Conservation (phyloP, 2,797 vertebrate genomes). For the Remorina albescens region DNA sequence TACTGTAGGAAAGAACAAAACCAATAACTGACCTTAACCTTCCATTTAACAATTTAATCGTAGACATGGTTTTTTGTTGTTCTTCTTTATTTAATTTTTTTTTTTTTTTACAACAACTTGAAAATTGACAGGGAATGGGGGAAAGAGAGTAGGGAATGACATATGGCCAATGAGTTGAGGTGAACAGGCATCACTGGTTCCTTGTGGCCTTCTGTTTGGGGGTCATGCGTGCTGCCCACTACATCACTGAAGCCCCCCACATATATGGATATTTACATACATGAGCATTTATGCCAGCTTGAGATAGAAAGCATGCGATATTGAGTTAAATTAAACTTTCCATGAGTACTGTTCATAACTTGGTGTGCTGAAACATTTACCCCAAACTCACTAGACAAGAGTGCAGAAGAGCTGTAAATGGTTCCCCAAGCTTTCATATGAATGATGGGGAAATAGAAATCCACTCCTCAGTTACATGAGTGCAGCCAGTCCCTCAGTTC, state of each 20-base stretch:
- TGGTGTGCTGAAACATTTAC: constrained; percentile 36
- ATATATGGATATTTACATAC: constrained; percentile 77
- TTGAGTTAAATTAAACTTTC: constrained; percentile 76
- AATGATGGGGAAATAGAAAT: constrained; percentile 49
- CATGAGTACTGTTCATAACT: constrained; percentile 72
- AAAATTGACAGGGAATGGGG: too few species aligned
- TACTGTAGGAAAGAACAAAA: constrained; percentile 62
- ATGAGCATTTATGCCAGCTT: constrained; percentile 67
- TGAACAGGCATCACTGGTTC: too few species aligned
- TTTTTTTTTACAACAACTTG: too few species aligned
- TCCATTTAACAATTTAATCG: constrained; percentile 74
- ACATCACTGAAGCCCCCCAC: too few species aligned
- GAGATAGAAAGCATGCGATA: constrained; percentile 49
- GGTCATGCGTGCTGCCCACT: too few species aligned
- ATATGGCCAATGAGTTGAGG: too few species aligned
- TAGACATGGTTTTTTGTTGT: too few species aligned
- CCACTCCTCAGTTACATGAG: constrained; percentile 31
- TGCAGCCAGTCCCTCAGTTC: constrained; percentile 23
- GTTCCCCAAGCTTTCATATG: constrained; percentile 46
- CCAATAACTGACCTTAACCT: constrained; percentile 66
- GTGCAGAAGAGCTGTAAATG: constrained; percentile 23
- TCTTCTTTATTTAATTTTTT: too few species aligned
- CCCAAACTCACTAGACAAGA: constrained; percentile 18
- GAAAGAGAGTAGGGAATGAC: too few species aligned
- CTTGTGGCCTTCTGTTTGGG: too few species aligned